Percentiles rank a stretch among this genome's conserved stretches.
These are phyloP conservation scores for Mizuhopecten yessoensis DNA, from an alignment of 1,140 invertebrate genomes.

Conservation along the genomic window DNA sequence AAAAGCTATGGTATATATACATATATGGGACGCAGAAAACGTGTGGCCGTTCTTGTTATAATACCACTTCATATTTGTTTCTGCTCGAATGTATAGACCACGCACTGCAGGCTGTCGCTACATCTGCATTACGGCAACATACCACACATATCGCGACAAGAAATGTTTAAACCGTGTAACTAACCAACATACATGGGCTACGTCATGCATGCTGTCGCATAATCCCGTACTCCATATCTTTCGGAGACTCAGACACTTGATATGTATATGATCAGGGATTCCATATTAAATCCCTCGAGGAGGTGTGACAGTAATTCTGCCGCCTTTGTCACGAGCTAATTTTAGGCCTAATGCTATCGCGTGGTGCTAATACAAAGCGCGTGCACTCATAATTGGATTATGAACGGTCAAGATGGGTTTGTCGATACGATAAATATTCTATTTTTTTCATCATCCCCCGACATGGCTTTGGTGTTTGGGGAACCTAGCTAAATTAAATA, in stretches of 20 bases:
- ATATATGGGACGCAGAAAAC: neutral
- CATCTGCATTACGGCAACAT: no score
- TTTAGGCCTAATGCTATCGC: conserved; percentile 10
- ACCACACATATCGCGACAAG: neutral
- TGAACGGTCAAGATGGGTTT: conserved; percentile 25
- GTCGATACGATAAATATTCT: conserved; percentile 6
- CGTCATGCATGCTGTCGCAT: neutral
- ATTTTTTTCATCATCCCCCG: neutral
- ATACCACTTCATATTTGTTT: no score
- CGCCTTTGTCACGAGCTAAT: conserved; percentile 24
- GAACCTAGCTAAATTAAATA: no score
- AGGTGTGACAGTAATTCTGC: conserved; percentile 13
- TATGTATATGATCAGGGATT: neutral
- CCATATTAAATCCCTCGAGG: conserved; percentile 23
- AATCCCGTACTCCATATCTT: neutral
- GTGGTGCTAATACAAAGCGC: conserved; percentile 37
- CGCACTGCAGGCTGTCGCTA: neutral
- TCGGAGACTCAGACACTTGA: neutral
- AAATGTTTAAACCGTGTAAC: neutral
- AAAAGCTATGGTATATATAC: no score
- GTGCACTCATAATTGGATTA: conserved; percentile 34
- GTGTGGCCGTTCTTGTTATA: neutral
- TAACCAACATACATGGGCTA: neutral
- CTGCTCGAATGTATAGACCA: neutral
- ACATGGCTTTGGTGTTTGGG: neutral